A percentile compares a stretch with the other conserved stretches of the same genome.
Conservation (phyloP, 2,888 invertebrate genomes). For the Ptycholaimellus sp. region DNA sequence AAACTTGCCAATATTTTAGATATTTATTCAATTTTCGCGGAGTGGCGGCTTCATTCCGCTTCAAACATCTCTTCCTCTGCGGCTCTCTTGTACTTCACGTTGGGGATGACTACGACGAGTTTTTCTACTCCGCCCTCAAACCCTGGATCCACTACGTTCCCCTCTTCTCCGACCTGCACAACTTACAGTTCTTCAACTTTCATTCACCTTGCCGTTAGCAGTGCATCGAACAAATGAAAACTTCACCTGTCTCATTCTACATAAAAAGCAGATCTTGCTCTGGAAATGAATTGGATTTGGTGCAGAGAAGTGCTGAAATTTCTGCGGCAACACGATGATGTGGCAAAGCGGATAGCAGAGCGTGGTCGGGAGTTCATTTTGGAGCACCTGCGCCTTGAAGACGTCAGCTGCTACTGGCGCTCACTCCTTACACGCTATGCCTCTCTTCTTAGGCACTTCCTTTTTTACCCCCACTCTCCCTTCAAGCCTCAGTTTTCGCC, state of each 20-base stretch:
- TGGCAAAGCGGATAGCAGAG: constrained; percentile 51
- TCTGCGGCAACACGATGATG: constrained; percentile 46
- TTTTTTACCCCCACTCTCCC: too few relatives aligned
- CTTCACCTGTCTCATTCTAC: too few relatives aligned
- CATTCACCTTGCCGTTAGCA: too few relatives aligned
- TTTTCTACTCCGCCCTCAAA: constrained; percentile 64
- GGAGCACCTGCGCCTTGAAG: constrained; percentile 52
- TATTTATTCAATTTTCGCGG: constrained; percentile 86
- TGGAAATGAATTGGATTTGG: too few relatives aligned
- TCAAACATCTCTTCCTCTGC: constrained; percentile 78
- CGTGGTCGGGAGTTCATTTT: constrained; percentile 58
- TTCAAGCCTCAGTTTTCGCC: too few relatives aligned
- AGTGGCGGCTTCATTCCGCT: constrained; percentile 85
- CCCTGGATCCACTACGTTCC: constrained; percentile 92
- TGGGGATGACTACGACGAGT: constrained; percentile 75
- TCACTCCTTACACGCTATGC: constrained; percentile 48
- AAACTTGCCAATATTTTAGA: constrained; percentile 34
- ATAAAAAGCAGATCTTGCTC: too few relatives aligned
- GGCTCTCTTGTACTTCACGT: constrained; percentile 76
- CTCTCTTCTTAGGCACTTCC: too few relatives aligned
- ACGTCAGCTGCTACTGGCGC: constrained; percentile 66
- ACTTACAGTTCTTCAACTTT: constrained; percentile 40
- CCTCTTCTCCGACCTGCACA: constrained; percentile 43
- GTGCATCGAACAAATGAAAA: too few relatives aligned
- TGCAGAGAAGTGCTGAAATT: constrained; percentile 45